Base-by-base conservation (phyloP, 2,888 invertebrate species). In the Suillia variegata region DNA sequence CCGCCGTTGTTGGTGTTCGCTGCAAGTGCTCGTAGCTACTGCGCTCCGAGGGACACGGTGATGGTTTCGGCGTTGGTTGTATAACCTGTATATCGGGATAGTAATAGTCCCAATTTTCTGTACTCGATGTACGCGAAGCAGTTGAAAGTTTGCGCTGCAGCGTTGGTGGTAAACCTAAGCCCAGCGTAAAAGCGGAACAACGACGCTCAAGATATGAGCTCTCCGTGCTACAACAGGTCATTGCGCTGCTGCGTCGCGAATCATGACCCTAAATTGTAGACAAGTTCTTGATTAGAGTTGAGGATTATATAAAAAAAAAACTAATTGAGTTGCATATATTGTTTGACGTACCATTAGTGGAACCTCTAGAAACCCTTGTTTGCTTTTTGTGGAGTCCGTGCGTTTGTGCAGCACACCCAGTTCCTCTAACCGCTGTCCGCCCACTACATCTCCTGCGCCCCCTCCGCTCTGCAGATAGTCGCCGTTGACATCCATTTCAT, bases 181-280 rank as follows among this genome's bases (percentile, higher is more conserved):
- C 90, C 80, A 91, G 85, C 58, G 89, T 89, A 64, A 92, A 88
- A 42, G 92, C 90, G 18, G 92, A 92, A 66, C 90, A 91, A 54
- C 93, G 87, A 54, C 92, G 86, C 79, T 93, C 93, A 76, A 93
- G 84, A 76, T 92, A 93, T 59, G 92, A 92, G 78, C 92, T 92
- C 61, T 90, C 92, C 34, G 92, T 91, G 76, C 92, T 92, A 69
- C 92, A 93, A 80, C 92, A 92, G 26, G 93, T 93, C 72, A 91
- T 90, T 66, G 91, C 92, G 77, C 92, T 92, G 70, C 90, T 86
- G 50, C 93, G 86, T 47, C 92, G 81, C 10, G 85, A 82, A 57
- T 83, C 82, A 54, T 81, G 79, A 54, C 78, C 80, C 82, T 82
- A 59, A 12, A 61, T n/a, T n/a, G n/a, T n/a, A n/a, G n/a, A n/a